These are phyloP conservation scores for Microctenopoma lineatum DNA, from an alignment of 2,797 vertebrate genomes.

Conservation along the genomic window DNA sequence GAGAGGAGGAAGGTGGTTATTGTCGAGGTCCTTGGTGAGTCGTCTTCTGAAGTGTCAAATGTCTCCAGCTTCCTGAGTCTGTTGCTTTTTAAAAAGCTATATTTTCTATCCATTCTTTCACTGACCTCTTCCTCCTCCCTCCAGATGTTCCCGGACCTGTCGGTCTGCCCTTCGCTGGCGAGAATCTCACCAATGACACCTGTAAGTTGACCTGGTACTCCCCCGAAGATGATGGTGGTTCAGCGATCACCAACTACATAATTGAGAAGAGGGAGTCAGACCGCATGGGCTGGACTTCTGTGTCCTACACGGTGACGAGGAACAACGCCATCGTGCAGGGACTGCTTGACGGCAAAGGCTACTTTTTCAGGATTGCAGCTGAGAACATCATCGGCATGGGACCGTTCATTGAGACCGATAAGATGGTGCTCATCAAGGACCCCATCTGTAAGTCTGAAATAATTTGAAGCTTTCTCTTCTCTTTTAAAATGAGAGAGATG, in stretches of 20 bases:
- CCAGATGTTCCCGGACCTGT: slow-evolving; percentile 97
- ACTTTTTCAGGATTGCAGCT: slow-evolving; percentile 97
- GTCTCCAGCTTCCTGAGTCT: neutral
- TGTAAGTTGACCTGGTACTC: slow-evolving; percentile 96
- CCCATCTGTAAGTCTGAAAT: slow-evolving; percentile 89
- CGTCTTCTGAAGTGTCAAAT: neutral
- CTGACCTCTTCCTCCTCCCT: neutral
- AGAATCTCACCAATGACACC: slow-evolving; percentile 94
- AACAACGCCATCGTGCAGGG: slow-evolving; percentile 96
- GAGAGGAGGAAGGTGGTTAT: slow-evolving; percentile 95
- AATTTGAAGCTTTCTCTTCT: neutral
- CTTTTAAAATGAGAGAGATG: too few relatives aligned
- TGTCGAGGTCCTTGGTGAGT: slow-evolving; percentile 95
- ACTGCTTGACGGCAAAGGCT: slow-evolving; percentile 91
- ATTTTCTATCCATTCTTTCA: neutral
- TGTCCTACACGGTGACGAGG: slow-evolving; percentile 93
- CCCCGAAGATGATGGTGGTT: slow-evolving; percentile 96
- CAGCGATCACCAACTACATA: slow-evolving; percentile 95
- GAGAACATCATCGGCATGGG: slow-evolving; percentile 99
- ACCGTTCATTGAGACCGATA: slow-evolving; percentile 90
- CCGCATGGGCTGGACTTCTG: slow-evolving; percentile 95
- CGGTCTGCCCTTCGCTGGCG: slow-evolving; percentile 89
- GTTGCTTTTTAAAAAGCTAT: neutral
- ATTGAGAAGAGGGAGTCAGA: slow-evolving; percentile 97
- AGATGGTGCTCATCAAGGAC: slow-evolving; percentile 91